Evolutionary conservation across 2,797 vertebrate genomes (phyloP), one percentile per base, ranked within the genome.

Genomic region (Platyrinchus mystaceus): DNA sequence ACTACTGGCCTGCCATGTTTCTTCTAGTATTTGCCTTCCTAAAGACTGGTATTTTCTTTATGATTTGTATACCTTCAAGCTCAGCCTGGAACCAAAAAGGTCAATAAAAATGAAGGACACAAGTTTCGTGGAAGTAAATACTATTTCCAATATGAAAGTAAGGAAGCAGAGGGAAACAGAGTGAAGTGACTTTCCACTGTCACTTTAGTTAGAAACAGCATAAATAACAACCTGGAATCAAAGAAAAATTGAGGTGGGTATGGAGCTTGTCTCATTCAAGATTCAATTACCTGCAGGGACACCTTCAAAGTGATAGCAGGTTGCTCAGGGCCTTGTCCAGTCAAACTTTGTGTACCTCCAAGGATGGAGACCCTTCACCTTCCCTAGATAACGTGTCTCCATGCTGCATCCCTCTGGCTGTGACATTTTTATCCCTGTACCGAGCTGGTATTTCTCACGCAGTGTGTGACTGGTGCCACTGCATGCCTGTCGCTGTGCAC

Each of bases 21-120:
- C 81, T 80, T 87, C 83, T 39, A n/a, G 39, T n/a, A 37, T 81
- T 82, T 93, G 34, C 16, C 49, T 77, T 77, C 47, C 44, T 80
- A 46, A 79, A 82, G 41, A 47, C 10, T 68, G 12, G 7, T 7
- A 17, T 64, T 80, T 90, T 64, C 49, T 77, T 95, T 78, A 56
- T 44, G 18, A 55, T 11, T 80, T 43, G 7, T 46, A 28, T 20
- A 50, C 7, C 20, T 74, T 46, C 58, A 60, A 59, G 53, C 12
- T 7, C 8, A 71, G 9, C 24, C 24, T 66, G 23, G 30, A 87
- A 69, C 16, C 27, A 26, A 68, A 85, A 81, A 73, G 44, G 15
- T 37, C 71, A 85, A 60, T 64, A 68, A 86, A 77, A 95, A 86
- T 52, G 14, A 82, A 90, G 23, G 43, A 36, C 20, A 1, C 58